Evolutionary conservation across 2,888 invertebrate genomes (phyloP).

Genomic region (Sarcophaga variegata): DNA sequence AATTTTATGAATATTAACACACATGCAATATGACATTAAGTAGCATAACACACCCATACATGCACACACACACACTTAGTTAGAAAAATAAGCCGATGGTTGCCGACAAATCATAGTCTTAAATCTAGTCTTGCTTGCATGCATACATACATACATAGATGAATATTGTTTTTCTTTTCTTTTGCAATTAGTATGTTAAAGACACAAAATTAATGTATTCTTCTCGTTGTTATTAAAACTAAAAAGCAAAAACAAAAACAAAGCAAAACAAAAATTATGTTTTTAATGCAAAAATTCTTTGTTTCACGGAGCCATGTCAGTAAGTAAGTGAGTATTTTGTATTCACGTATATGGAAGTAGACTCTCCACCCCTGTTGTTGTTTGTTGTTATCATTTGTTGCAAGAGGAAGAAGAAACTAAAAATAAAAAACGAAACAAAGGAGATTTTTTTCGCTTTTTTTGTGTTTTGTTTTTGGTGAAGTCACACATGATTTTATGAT

Average conservation of each 20-base stretch:
- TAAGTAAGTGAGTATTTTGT: not conserved
- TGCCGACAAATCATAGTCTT: constrained; percentile 26
- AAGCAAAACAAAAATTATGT: not conserved
- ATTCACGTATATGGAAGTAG: not conserved
- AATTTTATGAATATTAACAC: constrained; percentile 20
- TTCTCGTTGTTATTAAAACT: constrained; percentile 26
- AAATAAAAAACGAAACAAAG: constrained; percentile 16
- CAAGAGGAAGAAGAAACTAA: constrained; percentile 12
- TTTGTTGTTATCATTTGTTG: not conserved
- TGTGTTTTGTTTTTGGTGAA: constrained; percentile 20
- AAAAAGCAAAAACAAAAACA: constrained; percentile 12
- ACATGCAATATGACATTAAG: constrained; percentile 30
- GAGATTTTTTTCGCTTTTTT: too few relatives aligned
- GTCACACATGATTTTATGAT: constrained; percentile 57
- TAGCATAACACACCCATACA: not conserved
- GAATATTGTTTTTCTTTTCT: too few relatives aligned
- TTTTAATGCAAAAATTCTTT: constrained; percentile 1
- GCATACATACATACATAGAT: too few relatives aligned
- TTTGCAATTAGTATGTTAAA: constrained; percentile 48
- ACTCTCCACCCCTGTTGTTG: constrained; percentile 50
- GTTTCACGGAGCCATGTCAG: not conserved
- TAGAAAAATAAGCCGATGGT: too few relatives aligned
- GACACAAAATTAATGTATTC: constrained; percentile 40
- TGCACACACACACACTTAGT: too few relatives aligned
- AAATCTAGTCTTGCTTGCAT: constrained; percentile 6